Base-by-base conservation (phyloP, 2,888 invertebrate species). In the Agapostemon virescens region DNA sequence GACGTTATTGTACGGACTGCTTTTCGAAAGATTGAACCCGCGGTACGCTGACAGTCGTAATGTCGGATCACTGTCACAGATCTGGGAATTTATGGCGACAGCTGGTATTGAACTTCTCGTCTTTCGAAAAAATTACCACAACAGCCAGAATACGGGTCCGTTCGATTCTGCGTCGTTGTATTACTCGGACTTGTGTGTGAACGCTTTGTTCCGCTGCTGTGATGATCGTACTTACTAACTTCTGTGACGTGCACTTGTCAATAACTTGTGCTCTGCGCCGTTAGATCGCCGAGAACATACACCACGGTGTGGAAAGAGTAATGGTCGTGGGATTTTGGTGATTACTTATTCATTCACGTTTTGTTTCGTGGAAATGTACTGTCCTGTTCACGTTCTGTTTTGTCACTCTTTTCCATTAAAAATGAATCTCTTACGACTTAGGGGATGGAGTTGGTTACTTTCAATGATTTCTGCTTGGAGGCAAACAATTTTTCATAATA, bases 221-320 rank as follows among this genome's bases (percentile, higher is more conserved):
- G 63, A n/a, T 20, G 36, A 63, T 63, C 36, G 67, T 73, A 58
- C 23, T 67, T 76, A 45, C 38, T 67, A 58, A 67, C 30, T 36
- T 15, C n/a, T 40, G 15, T 33, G 9, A 49, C 40, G 61, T 49
- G 63, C 33, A 63, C n/a, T 63, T 63, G 36, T 63, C 63, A 36
- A 63, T 63, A 63, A 36, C 63, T 63, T 36, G 38, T 52, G 38
- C 52, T 52, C 61, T 23, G 36, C 69, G n/a, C 23, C 69, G 23
- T n/a, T 63, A 4, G 63, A 36, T 63, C 63, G 20, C 9, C 5
- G 36, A n/a, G 63, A 13, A 36, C 38, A 13, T n/a, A 36, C n/a
- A 11, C n/a, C 63, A 13, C 33, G n/a, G 36, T n/a, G 63, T 13
- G 33, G n/a, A 4, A 36, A 63, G n/a, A 36, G 36, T 36, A 36